Evolutionary conservation across 2,797 vertebrate genomes (phyloP).

Genomic region (Esox masquinongy): DNA sequence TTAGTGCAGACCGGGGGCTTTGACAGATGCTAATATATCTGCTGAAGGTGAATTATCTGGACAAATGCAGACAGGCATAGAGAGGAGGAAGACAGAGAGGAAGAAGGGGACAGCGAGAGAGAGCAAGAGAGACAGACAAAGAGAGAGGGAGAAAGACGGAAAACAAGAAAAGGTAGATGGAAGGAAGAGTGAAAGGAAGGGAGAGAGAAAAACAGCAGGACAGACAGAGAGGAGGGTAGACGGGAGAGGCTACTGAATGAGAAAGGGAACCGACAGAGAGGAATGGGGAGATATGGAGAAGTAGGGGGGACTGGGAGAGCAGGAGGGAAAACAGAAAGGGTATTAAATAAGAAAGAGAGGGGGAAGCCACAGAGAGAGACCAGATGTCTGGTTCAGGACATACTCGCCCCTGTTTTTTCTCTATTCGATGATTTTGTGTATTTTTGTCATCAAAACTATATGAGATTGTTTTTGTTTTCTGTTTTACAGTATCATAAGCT

Average conservation of each 20-base stretch:
- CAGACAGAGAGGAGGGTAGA: no score
- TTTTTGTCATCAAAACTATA: not conserved
- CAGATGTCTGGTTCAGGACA: conserved; percentile 20
- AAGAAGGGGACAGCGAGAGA: conserved; percentile 2
- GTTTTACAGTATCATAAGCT: not conserved
- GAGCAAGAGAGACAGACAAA: conserved; percentile 6
- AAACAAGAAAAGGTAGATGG: conserved; percentile 13
- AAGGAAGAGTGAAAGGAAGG: conserved; percentile 4
- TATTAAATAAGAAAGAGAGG: not conserved
- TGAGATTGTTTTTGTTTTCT: not conserved
- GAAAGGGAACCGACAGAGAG: not conserved
- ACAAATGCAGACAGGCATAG: conserved; percentile 32
- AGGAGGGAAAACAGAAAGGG: not conserved
- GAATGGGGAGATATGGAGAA: conserved; percentile 6
- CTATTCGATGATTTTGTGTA: not conserved
- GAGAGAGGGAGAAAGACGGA: conserved; percentile 18
- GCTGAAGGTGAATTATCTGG: conserved; percentile 56
- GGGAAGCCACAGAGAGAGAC: not conserved
- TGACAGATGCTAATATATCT: conserved; percentile 63
- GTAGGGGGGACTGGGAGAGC: not conserved
- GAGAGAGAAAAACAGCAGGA: conserved; percentile 5
- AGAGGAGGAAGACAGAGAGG: conserved; percentile 9
- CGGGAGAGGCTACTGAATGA: not conserved
- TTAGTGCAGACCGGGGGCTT: conserved; percentile 34
- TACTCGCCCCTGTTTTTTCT: not conserved